Base-by-base conservation (phyloP, 2,888 invertebrate species). In the Epirrhoe alternata region DNA sequence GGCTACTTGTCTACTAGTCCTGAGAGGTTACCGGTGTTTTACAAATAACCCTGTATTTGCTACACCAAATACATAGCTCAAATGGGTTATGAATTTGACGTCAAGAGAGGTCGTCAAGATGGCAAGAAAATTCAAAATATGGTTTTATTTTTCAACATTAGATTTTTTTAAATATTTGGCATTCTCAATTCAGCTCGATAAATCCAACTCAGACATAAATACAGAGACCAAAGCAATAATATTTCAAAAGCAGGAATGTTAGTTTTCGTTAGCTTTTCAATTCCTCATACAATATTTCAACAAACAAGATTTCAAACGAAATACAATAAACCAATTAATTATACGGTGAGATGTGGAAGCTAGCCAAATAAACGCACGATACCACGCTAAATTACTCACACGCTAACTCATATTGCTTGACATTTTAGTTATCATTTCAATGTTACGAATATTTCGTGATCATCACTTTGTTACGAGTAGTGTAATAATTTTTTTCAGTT, bases 351-450 rank as follows among this genome's bases (percentile, higher is more conserved):
- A 74, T 73, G 76, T 82, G 83, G 83, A 81, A 62, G 61, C 45
- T 63, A 60, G 83, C 83, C 83, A 83, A 83, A 75, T 67, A 62
- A 54, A 60, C 64, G 66, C 59, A 68, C 66, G 66, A 73, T 45
- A 75, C 51, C 49, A 67, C 61, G 66, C 60, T 61, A 74, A 69
- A 79, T 81, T 76, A 80, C 68, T 77, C 75, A 42, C 51, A 38
- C 30, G 71, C 75, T 79, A 74, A 76, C 72, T 60, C 24, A 50
- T 50, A 47, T 16, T 68, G 56, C 66, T n/a, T 78, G 77, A 77
- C 75, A 79, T 75, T 71, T 73, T 64, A 60, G 52, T 50, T 61
- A 42, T 14, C 33, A 55, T 50, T 14, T 17, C 14, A 31, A 59
- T 45, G 42, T n/a, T 12, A n/a, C n/a, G n/a, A 17, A 24, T 55